phyloP scores from a whole-genome alignment of 2,113 vertebrate species.

The Vireo altiloquus region DNA sequence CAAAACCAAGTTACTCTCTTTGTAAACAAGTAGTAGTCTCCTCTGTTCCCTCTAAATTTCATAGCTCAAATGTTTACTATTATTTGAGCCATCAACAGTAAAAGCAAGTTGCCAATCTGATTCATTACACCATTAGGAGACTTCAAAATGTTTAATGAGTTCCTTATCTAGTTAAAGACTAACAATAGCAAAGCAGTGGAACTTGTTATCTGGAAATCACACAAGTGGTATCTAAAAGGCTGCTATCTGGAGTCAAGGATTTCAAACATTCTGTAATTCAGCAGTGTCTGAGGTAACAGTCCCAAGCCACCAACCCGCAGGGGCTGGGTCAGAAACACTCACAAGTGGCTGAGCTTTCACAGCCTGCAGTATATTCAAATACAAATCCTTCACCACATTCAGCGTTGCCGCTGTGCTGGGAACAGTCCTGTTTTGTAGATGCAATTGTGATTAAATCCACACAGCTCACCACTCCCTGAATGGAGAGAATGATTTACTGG shows the following conservation, averaged over 20 bases:
- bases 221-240: not conserved
- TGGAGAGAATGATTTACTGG: not conserved
- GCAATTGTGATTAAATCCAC: not conserved
- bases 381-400: not conserved
- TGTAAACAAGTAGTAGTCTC: not conserved
- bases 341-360: not conserved
- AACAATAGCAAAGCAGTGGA: not conserved
- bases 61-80: not conserved
- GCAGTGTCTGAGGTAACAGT: not conserved
- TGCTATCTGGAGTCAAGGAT: not conserved
- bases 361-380: not conserved
- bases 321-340: not conserved
- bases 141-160: not conserved
- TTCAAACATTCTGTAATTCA: not conserved
- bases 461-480: not conserved
- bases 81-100: not conserved
- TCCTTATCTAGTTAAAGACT: not conserved
- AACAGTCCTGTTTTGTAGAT: not conserved
- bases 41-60: not conserved
- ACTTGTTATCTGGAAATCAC: constrained; percentile 19
- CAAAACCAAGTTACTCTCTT: not conserved
- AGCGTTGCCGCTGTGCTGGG: not conserved
- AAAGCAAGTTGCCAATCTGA: not conserved
- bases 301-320: not conserved
- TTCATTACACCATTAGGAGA: not conserved